Evolutionary conservation across 2,888 invertebrate genomes (phyloP), one percentile per base, ranked within the genome.

Genomic region (Uropetala carovei): DNA sequence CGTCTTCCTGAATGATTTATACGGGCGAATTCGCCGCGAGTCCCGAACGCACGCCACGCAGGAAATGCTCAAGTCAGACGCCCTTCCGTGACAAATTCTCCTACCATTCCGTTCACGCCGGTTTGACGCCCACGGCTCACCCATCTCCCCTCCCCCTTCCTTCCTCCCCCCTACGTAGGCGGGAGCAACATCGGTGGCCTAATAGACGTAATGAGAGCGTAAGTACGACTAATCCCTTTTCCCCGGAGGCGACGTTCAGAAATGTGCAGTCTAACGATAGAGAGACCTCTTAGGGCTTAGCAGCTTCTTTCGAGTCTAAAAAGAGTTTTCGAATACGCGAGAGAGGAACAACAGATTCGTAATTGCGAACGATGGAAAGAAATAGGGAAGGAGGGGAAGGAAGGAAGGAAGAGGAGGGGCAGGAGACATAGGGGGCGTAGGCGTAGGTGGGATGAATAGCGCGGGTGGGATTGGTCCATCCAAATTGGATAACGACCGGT

Each of bases 401-500:
- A 56, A 57, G 0, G 8, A 30, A 57, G 84, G 56, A 84, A 56
- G 22, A 14, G 22, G 27, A 5, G n/a, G 18, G 81, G 22, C 10
- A 9, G 2, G 3, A 22, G 57, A 58, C 18, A 0, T 0, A 2
- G 59, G 86, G 60, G 27, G 14, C 16, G 89, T 18, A 3, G 16
- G 59, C 16, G 89, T 22, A 59, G 22, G 86, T 60, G 86, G 89
- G 60, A 64, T 43, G 83, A 0, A 11, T 16, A 56, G 3, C 10
- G 27, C 4, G 8, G 56, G 22, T 14, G 16, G 18, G n/a, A 64
- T 27, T 18, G 22, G 57, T 27, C 68, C 27, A 14, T n/a, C 56
- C 30, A 89, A 89, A 60, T 86, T 60, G 86, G 60, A 64, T 30
- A 43, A 64, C 89, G n/a, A 89, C 68, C 16, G 60, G 43, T 60